Evolutionary conservation across 2,888 invertebrate genomes (phyloP), one percentile per base, ranked within the genome.

Genomic region (Parnassius orleans): DNA sequence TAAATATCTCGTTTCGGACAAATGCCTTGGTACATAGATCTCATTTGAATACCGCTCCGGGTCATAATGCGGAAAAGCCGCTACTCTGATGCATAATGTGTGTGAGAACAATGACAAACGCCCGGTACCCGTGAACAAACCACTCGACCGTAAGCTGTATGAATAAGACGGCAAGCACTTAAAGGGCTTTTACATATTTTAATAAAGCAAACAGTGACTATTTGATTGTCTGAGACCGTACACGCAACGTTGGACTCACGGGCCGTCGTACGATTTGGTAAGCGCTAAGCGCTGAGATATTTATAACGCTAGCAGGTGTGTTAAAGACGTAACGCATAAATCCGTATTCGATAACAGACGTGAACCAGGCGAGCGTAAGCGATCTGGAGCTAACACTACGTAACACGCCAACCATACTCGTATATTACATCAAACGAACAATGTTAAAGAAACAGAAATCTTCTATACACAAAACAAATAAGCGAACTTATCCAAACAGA

Each of bases 321-420:
- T 83, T 82, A 84, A 83, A 86, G 84, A 85, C 77, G 87, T 84
- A 85, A 83, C 85, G 84, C 87, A 86, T 87, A 85, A 85, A 89
- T 84, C 80, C 71, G 69, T 77, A 80, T 81, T 84, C 87, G 89
- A 87, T 88, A 87, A 88, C 87, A 87, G 87, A 88, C 84, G 89
- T 80, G 73, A 73, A 14, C 48, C 48, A 14, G 14, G 14, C 46
- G 46, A 46, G 12, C 44, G 9, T n/a, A 12, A 12, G 46, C 46
- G n/a, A 11, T 11, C 46, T 75, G 81, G 75, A 81, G 76, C 77
- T 78, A 76, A 71, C 76, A 81, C 80, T 79, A 85, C 78, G 79
- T 81, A 86, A 86, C 75, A 77, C 77, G 71, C 51, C 9, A 42
- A 52, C 33, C 14, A 10, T 51, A 54, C 48, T 15, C 14, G 12